phyloP scores from a whole-genome alignment of 2,888 invertebrate species.

The Ptychoptera contaminata region DNA sequence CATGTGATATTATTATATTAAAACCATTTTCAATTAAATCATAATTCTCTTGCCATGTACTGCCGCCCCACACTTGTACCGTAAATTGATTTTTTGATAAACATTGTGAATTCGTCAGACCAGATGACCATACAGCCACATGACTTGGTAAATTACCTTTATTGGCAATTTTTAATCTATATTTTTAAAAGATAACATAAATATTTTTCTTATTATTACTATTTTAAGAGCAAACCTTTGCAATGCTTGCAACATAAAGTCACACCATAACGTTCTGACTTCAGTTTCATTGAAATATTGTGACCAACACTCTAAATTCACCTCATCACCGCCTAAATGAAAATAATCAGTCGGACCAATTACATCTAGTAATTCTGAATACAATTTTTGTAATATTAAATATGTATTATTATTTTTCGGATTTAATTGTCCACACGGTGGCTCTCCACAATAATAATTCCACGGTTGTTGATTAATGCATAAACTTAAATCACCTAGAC shows the following conservation, averaged over 20 bases:
- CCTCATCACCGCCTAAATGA: constrained; percentile 54
- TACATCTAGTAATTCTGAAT: constrained; percentile 54
- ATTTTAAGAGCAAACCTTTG: constrained; percentile 22
- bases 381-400: constrained; percentile 53
- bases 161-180: constrained; percentile 27
- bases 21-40: constrained; percentile 63
- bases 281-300: constrained; percentile 60
- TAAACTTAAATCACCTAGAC: constrained; percentile 61
- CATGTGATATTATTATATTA: constrained; percentile 64
- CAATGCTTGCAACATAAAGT: constrained; percentile 52
- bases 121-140: constrained; percentile 61
- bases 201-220: not conserved
- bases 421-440: constrained; percentile 75
- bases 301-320: constrained; percentile 67
- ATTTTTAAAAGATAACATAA: not conserved
- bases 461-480: constrained; percentile 71
- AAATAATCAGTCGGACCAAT: constrained; percentile 64
- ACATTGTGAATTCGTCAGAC: constrained; percentile 57
- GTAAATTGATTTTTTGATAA: constrained; percentile 42
- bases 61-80: constrained; percentile 69
- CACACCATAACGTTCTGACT: constrained; percentile 62
- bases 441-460: constrained; percentile 59
- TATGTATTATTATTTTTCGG: constrained; percentile 66
- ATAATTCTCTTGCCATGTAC: constrained; percentile 64
- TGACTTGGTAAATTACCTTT: constrained; percentile 23